A percentile compares a stretch with the other conserved stretches of the same genome.
Evolutionary conservation across 2,888 invertebrate species (phyloP).

Genomic region (Drosophila setosimentum): DNA sequence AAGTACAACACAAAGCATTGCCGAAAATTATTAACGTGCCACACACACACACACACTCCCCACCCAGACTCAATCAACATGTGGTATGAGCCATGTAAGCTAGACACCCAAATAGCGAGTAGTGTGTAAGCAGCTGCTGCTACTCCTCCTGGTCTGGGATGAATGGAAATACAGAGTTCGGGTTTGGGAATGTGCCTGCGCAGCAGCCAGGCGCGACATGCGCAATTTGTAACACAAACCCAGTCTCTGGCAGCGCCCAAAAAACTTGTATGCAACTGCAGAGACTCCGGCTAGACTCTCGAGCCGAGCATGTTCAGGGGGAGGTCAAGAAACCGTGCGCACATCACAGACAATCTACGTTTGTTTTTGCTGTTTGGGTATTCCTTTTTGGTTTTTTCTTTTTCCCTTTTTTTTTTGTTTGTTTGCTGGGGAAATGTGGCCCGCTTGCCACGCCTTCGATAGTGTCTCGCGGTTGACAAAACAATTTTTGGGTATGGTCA

Average conservation of each 20-base stretch:
- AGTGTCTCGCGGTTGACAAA: constrained; percentile 57
- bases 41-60: not conserved
- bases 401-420: constrained; percentile 15
- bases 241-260: constrained; percentile 83
- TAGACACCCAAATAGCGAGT: constrained; percentile 45
- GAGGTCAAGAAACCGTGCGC: constrained; percentile 81
- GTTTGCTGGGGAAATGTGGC: constrained; percentile 53
- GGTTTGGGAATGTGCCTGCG: constrained; percentile 34
- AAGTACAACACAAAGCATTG: constrained; percentile 56
- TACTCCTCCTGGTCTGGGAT: constrained; percentile 25
- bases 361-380: constrained; percentile 17
- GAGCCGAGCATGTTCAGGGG: constrained; percentile 52
- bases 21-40: constrained; percentile 61
- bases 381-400: constrained; percentile 12
- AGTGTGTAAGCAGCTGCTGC: constrained; percentile 45
- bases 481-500: constrained; percentile 84
- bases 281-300: constrained; percentile 35
- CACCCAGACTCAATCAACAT: not conserved
- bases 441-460: constrained; percentile 48
- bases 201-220: constrained; percentile 81
- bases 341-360: constrained; percentile 50
- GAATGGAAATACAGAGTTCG: constrained; percentile 37
- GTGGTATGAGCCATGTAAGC: constrained; percentile 50
- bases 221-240: constrained; percentile 86
- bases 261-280: constrained; percentile 61